Percentiles rank a stretch among this genome's conserved stretches.
phyloP scores from a whole-genome alignment of 1,140 invertebrate species.

The Phortica variegata region DNA sequence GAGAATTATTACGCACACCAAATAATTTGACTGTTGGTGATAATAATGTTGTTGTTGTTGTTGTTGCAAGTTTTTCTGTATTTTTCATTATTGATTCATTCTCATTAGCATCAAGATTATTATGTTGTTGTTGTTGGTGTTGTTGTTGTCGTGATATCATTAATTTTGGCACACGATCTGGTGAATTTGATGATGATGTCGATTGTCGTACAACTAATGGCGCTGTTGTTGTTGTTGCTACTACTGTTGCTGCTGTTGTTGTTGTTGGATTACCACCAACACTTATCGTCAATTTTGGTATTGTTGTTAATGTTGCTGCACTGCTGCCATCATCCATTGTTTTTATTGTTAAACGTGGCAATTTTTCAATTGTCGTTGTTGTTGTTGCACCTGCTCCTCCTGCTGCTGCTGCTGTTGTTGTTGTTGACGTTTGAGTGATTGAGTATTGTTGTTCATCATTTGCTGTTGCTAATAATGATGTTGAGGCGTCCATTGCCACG shows the following conservation, averaged over 20 bases:
- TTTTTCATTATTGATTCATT: not conserved
- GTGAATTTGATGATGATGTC: too few relatives aligned
- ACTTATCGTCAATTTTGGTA: constrained; percentile 19
- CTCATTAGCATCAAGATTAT: not conserved
- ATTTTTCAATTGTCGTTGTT: constrained; percentile 7
- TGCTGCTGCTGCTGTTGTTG: too few relatives aligned
- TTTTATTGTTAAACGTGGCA: too few relatives aligned
- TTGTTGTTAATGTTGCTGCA: not conserved
- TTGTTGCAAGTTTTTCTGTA: too few relatives aligned
- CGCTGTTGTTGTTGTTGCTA: not conserved
- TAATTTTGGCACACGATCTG: constrained; percentile 33
- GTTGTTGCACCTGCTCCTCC: not conserved
- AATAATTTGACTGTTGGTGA: too few relatives aligned
- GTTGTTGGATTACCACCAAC: constrained; percentile 3
- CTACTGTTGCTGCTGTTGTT: constrained; percentile 10
- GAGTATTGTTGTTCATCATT: too few relatives aligned
- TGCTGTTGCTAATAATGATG: not conserved
- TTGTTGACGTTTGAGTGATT: too few relatives aligned
- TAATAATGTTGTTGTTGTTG: too few relatives aligned
- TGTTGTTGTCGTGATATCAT: constrained; percentile 37
- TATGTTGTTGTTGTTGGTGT: constrained; percentile 7
- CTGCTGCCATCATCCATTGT: too few relatives aligned
- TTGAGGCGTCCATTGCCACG: not conserved
- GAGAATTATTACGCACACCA: too few relatives aligned
- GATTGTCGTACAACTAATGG: too few relatives aligned